Evolutionary conservation across 2,113 vertebrate species (phyloP).

Genomic region (Chloebia gouldiae): DNA sequence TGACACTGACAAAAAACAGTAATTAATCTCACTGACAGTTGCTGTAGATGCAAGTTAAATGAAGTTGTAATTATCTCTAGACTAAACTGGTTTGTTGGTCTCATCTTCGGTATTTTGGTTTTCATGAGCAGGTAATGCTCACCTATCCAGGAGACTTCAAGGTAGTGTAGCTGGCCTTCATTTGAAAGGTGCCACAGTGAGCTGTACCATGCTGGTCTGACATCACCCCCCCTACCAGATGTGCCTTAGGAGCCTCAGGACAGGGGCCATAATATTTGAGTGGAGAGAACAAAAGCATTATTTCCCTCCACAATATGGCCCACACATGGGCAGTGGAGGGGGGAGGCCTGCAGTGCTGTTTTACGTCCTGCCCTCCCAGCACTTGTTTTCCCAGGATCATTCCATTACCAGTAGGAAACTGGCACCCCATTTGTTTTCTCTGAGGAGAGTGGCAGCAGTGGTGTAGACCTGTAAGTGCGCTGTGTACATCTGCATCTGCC

Average conservation of each 20-base stretch:
- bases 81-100: neutral
- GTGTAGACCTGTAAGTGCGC: neutral
- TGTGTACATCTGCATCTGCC: neutral
- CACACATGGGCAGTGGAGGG: no score
- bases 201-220: accelerated
- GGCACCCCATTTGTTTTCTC: neutral
- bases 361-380: neutral
- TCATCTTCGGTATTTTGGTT: neutral
- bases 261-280: neutral
- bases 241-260: neutral
- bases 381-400: neutral
- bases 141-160: neutral
- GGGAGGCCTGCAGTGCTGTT: neutral
- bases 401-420: neutral
- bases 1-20: neutral
- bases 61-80: neutral
- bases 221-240: neutral
- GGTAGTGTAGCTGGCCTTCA: accelerated
- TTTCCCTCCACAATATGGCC: neutral
- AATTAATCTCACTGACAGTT: neutral
- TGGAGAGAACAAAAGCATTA: neutral
- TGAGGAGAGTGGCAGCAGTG: neutral
- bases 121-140: neutral
- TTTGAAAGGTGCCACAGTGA: neutral
- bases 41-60: neutral